These are phyloP conservation scores for Zeuzera pyrina DNA, from an alignment of 2,888 invertebrate species.

Conservation along the genomic window DNA sequence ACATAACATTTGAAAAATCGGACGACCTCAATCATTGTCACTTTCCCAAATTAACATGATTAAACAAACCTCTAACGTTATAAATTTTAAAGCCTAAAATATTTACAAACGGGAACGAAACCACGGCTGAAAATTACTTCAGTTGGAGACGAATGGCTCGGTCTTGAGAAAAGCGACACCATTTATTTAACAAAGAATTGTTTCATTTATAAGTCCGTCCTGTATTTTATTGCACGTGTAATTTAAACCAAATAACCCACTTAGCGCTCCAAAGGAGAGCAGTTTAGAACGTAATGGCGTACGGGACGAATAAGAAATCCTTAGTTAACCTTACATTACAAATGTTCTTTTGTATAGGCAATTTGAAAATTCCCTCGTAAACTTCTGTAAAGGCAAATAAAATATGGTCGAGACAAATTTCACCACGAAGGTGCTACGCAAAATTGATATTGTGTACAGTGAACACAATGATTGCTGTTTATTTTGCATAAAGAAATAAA, in stretches of 20 bases:
- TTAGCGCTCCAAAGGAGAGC: constrained; percentile 16
- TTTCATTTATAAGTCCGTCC: constrained; percentile 19
- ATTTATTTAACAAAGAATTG: constrained; percentile 20
- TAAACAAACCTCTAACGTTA: too few species aligned
- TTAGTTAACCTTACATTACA: constrained; percentile 15
- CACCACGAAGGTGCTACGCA: too few species aligned
- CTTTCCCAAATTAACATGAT: too few species aligned
- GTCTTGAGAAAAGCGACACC: constrained; percentile 13
- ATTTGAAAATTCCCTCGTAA: too few species aligned
- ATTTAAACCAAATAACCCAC: constrained; percentile 22
- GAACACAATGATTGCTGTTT: too few species aligned
- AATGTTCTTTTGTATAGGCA: constrained; percentile 27
- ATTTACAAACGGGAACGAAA: constrained; percentile 8
- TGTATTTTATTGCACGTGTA: constrained; percentile 23
- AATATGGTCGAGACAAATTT: too few species aligned
- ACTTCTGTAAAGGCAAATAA: too few species aligned
- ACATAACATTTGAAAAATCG: too few species aligned
- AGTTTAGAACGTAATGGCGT: constrained; percentile 28
- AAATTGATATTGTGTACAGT: too few species aligned
- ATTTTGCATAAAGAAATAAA: too few species aligned
- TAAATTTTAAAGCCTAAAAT: too few species aligned
- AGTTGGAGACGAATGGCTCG: constrained; percentile 19
- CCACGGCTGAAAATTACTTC: constrained; percentile 14
- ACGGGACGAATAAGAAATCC: constrained; percentile 32
- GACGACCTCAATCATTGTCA: too few species aligned